Conservation (phyloP, 35 echinoderm and acorn worm genomes). For the Lytechinus variegatus region DNA sequence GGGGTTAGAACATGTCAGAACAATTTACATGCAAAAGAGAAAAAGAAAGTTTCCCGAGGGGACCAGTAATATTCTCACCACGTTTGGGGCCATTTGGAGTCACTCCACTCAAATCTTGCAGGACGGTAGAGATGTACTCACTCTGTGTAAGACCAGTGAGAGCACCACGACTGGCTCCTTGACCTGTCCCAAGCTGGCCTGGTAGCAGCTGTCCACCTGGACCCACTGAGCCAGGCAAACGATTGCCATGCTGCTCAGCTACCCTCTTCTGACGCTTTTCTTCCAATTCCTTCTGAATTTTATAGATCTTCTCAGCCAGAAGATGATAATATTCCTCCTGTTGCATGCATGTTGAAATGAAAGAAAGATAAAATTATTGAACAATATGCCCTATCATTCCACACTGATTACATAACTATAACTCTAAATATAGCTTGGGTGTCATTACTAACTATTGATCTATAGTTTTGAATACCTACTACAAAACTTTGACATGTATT, state of each 20-base stretch:
- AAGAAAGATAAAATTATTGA: neutral
- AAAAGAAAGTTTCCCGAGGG: neutral
- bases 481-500: no score
- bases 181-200: neutral
- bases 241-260: conserved; percentile 59
- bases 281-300: conserved; percentile 98
- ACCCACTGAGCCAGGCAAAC: neutral
- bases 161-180: conserved; percentile 28
- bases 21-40: neutral
- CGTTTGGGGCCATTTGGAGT: conserved; percentile 50
- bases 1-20: neutral
- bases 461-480: no score
- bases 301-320: conserved; percentile 99
- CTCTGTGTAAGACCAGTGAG: conserved; percentile 61
- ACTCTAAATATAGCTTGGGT: no score
- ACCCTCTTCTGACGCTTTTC: conserved; percentile 94
- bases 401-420: neutral
- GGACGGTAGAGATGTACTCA: conserved; percentile 55
- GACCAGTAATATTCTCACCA: conserved; percentile 43
- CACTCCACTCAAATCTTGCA: conserved; percentile 53
- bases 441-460: no score
- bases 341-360: neutral
- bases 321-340: conserved; percentile 99
- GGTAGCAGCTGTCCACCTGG: neutral
- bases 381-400: neutral